Conservation (phyloP, 2,113 vertebrate genomes). For the Chloebia gouldiae region DNA sequence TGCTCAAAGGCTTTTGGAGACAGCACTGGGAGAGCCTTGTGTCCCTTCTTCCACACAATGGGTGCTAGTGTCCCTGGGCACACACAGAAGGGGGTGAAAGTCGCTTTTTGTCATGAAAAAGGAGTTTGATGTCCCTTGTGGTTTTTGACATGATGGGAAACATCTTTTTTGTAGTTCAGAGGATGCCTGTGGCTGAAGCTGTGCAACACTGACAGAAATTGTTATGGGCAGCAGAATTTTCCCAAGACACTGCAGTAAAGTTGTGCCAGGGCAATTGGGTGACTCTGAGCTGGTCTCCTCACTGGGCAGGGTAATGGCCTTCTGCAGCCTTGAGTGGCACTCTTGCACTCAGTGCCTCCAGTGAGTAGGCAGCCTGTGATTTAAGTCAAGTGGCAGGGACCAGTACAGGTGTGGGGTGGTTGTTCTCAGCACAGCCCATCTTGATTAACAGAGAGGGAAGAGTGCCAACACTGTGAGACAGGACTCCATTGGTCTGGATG, state of each 20-base stretch:
- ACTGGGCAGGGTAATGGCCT: background rate
- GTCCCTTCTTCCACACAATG: fast-evolving
- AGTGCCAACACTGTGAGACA: background rate
- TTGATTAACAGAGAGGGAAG: background rate
- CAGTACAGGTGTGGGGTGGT: background rate
- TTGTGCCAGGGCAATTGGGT: fast-evolving
- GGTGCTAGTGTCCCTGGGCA: background rate
- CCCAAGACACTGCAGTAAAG: background rate
- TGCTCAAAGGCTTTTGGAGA: background rate
- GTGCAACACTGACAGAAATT: background rate
- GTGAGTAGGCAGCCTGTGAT: background rate
- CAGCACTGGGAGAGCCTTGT: background rate
- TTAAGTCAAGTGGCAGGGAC: background rate
- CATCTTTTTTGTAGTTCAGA: background rate
- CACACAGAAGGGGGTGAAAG: background rate
- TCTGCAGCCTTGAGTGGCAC: background rate
- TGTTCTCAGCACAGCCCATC: background rate
- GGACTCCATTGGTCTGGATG: too few species aligned
- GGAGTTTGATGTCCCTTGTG: background rate
- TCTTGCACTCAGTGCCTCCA: background rate
- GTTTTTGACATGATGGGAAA: background rate
- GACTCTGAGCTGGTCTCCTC: background rate
- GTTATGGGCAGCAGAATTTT: background rate
- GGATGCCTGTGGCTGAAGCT: background rate
- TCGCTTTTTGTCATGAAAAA: background rate